Evolutionary conservation across 2,797 vertebrate species (phyloP), one percentile per base, ranked within the genome.

Genomic region (Esox lucius): DNA sequence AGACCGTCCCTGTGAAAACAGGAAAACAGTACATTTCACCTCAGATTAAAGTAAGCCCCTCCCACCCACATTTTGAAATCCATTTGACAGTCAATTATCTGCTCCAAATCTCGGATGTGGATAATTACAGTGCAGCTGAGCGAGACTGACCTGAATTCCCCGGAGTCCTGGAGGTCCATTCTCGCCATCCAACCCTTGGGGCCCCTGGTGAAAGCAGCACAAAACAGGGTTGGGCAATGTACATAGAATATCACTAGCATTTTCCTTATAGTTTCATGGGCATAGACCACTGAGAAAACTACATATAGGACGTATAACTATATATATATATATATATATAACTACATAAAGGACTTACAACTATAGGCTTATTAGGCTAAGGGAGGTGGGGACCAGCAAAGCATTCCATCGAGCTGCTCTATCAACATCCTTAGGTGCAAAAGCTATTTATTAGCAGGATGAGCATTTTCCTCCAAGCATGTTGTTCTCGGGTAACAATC

Each of bases 161-260:
- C 93, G 82, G 17, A 74, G 83, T 70, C 96, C 96, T 0, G 92
- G 89, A 75, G 89, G 77, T 61, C 96, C 96, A 0, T 91, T 89
- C 39, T 91, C 90, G 74, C 96, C 96, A 72, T 96, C 93, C 73
- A 95, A 78, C 70, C 96, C 96, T 35, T 88, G 92, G 0, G 94
- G 93, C 51, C 96, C 96, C 96, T 97, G 75, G 66, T 61, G 3
- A 59, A 65, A 73, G 61, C 39, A 66, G 78, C 80, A 69, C 13
- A 1, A 76, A 74, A 39, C 42, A 46, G 42, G 42, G 42, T 46
- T 1, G 9, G 15, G 42, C 16, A 11, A 33, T n/a, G 16, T 33
- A 24, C 12, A 61, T 26, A 61, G 11, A 5, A 61, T 61, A 24
- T 11, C 9, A 15, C 8, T 61, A 61, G 24, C 19, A 59, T 24